Evolutionary conservation across 2,888 invertebrate species (phyloP).

Genomic region (Chymomyza caudatula): DNA sequence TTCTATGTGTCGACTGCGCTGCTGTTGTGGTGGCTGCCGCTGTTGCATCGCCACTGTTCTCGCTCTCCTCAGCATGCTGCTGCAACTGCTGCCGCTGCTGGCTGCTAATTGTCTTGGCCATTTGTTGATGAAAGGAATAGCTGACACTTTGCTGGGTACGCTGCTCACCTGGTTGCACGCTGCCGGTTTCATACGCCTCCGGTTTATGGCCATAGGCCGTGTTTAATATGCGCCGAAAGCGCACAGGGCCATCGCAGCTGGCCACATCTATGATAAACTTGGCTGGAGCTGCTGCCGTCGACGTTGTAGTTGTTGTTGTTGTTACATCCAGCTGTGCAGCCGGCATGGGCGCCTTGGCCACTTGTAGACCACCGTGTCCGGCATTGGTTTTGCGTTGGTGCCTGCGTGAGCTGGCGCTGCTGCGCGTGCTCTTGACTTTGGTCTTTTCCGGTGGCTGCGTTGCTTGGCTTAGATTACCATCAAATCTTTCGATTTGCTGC

Average conservation of each 20-base stretch:
- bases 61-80: conserved; percentile 65
- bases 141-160: conserved; percentile 77
- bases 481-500: no score
- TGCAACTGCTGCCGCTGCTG: conserved; percentile 74
- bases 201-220: conserved; percentile 84
- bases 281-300: conserved; percentile 16
- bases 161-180: conserved; percentile 30
- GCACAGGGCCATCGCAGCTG: conserved; percentile 93
- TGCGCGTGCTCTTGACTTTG: conserved; percentile 1
- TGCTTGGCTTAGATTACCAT: no score
- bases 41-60: conserved; percentile 55
- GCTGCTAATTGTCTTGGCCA: conserved; percentile 77
- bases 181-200: conserved; percentile 49
- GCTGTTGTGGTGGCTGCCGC: conserved; percentile 11
- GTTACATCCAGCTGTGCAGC: conserved; percentile 38
- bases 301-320: conserved; percentile 19
- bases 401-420: conserved; percentile 22
- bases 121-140: conserved; percentile 78
- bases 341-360: conserved; percentile 30
- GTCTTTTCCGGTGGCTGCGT: not conserved
- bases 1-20: conserved; percentile 39
- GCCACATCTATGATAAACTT: conserved; percentile 90
- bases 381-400: conserved; percentile 6
- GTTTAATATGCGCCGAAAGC: conserved; percentile 91
- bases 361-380: not conserved